phyloP scores from a whole-genome alignment of 2,113 vertebrate genomes.

The Formicarius rufipectus region DNA sequence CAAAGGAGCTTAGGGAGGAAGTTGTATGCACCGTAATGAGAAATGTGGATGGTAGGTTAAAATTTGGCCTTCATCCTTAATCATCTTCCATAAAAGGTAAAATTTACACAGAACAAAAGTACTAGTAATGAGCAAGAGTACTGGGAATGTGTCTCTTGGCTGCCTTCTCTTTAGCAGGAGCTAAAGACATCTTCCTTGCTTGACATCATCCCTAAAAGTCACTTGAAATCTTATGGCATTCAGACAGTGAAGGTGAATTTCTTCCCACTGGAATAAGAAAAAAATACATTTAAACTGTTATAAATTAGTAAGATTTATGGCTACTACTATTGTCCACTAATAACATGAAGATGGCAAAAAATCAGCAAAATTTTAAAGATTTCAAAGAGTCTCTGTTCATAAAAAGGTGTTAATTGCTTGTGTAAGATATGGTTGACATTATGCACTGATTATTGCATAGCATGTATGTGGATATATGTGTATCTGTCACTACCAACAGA shows the following conservation, averaged over 20 bases:
- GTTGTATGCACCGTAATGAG: not conserved
- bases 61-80: not conserved
- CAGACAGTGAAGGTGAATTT: not conserved
- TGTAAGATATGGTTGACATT: not conserved
- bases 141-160: not conserved
- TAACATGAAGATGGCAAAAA: not conserved
- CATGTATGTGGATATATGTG: not conserved
- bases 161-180: not conserved
- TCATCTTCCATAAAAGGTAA: not conserved
- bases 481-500: not conserved
- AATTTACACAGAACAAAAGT: not conserved
- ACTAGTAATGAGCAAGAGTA: not conserved
- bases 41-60: not conserved
- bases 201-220: not conserved
- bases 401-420: not conserved
- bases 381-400: not conserved
- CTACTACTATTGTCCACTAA: not conserved
- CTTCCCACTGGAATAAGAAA: not conserved
- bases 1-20: not conserved
- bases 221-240: not conserved
- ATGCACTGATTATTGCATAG: not conserved
- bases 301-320: not conserved
- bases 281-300: not conserved
- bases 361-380: slow-evolving; percentile 7
- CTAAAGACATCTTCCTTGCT: not conserved